Evolutionary conservation across 2,797 vertebrate genomes (phyloP).

Genomic region (Pseudochirops corinnae): DNA sequence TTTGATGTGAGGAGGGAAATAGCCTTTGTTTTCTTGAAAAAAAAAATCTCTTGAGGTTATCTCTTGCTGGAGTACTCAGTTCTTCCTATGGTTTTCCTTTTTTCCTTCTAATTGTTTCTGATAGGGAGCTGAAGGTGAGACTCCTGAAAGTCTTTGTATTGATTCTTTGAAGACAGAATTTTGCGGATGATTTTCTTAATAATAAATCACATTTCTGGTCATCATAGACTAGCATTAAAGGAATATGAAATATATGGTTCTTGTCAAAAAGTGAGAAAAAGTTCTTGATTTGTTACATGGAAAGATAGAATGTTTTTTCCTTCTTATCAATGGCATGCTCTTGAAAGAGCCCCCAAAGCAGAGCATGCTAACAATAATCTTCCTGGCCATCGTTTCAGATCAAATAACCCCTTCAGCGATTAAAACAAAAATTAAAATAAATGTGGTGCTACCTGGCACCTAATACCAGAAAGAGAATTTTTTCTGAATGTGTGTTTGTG

Average conservation of each 20-base stretch:
- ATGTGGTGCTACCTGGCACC: background rate
- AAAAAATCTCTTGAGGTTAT: background rate
- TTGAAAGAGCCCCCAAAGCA: slow-evolving; percentile 39
- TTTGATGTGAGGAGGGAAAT: background rate
- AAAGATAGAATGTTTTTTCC: slow-evolving; percentile 53
- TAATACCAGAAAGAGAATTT: background rate
- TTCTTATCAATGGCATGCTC: slow-evolving; percentile 18
- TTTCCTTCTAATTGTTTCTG: slow-evolving; percentile 3
- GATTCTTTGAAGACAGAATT: slow-evolving; percentile 50
- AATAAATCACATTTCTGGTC: slow-evolving; percentile 22
- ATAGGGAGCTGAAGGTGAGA: background rate
- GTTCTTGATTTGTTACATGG: slow-evolving; percentile 59
- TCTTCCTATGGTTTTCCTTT: background rate
- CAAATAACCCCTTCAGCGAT: slow-evolving; percentile 68
- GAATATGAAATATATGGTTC: background rate
- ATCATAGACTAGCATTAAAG: slow-evolving; percentile 36
- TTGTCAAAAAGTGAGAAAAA: background rate
- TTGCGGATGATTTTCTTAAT: slow-evolving; percentile 23
- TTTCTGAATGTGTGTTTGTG: background rate
- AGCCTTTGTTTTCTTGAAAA: background rate
- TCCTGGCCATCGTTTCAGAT: slow-evolving; percentile 61
- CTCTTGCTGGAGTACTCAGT: background rate
- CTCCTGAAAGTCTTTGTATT: slow-evolving; percentile 20
- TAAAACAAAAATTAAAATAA: slow-evolving; percentile 56
- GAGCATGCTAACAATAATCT: slow-evolving; percentile 22